Evolutionary conservation across 2,113 vertebrate species (phyloP), one percentile per base, ranked within the genome.

Genomic region (Tragulus kanchil): DNA sequence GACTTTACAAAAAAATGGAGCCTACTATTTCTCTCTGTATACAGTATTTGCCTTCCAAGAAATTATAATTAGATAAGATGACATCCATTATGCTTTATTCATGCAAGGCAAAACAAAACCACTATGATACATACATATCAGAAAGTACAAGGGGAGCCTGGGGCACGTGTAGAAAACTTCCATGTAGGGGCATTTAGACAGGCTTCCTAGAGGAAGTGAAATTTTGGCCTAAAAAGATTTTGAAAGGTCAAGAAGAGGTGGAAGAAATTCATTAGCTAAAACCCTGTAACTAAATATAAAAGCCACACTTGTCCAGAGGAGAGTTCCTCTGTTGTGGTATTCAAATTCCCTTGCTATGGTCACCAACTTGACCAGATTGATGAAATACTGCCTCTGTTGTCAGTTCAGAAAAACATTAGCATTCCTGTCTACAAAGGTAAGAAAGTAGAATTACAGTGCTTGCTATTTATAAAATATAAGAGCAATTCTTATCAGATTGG

Each of bases 381-480:
- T 15, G 85, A 54, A n/a, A 52, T 64, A 23, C 14, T 71, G 67
- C 48, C 45, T 2, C 17, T 73, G 31, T 73, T 73, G 50, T 78
- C 59, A 71, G 54, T 28, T 88, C 69, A 67, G 54, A 58, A 87
- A 96, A 94, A 65, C 15, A 86, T 67, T 59, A 36, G 61, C 23
- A 19, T 14, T 79, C 25, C 42, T 81, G 3, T 92, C 73, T 95
- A 85, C 65, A 83, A 69, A 90, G 64, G 83, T 97, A 97, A 65
- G 21, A 82, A 97, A 92, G 95, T 36, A 95, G 82, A 94, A 94
- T 77, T 96, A 97, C 52, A 92, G 69, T 26, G 65, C 73, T 93
- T 95, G 52, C 81, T 97, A 98, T 98, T 98, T 98, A 98, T 97
- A 98, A 98, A 98, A 98, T 94, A 88, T 91, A 98, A 97, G 96